Percentiles rank a stretch among this genome's conserved stretches.
phyloP scores from a whole-genome alignment of 2,113 vertebrate genomes.

The Echinops telfairi region DNA sequence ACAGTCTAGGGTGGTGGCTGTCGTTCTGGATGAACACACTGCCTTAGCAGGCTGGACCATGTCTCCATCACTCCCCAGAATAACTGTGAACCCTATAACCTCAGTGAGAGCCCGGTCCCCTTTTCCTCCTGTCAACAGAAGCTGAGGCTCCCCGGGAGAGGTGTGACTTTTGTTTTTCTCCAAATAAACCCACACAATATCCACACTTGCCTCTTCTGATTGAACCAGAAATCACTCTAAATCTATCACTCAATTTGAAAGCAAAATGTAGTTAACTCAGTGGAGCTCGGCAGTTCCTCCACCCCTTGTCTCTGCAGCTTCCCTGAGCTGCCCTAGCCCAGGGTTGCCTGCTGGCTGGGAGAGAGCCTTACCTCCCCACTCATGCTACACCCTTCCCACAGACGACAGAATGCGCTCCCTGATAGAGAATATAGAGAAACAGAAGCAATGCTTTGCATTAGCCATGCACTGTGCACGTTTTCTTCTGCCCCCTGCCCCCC shows the following conservation, averaged over 20 bases:
- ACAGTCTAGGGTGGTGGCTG: rapidly evolving
- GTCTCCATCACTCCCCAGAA: not conserved
- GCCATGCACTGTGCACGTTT: too few relatives aligned
- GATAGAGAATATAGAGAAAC: rapidly evolving
- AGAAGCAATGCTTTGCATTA: rapidly evolving
- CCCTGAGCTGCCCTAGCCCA: not conserved
- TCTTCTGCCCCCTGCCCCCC: too few relatives aligned
- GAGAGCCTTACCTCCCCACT: not conserved
- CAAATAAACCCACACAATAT: not conserved
- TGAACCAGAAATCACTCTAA: constrained; percentile 71
- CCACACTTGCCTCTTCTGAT: constrained; percentile 26
- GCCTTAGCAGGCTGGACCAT: rapidly evolving
- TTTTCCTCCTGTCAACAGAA: not conserved
- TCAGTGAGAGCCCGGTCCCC: not conserved
- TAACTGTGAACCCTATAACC: not conserved
- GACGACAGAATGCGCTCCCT: too few relatives aligned
- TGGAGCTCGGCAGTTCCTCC: rapidly evolving
- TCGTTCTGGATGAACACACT: not conserved
- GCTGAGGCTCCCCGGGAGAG: not conserved
- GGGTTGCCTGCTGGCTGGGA: not conserved
- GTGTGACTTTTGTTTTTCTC: not conserved
- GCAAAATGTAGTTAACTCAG: constrained; percentile 5
- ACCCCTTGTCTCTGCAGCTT: not conserved
- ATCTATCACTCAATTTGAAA: constrained; percentile 25
- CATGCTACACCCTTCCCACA: not conserved